Evolutionary conservation across 2,888 invertebrate genomes (phyloP).

Genomic region (Trissolcus japonicus): DNA sequence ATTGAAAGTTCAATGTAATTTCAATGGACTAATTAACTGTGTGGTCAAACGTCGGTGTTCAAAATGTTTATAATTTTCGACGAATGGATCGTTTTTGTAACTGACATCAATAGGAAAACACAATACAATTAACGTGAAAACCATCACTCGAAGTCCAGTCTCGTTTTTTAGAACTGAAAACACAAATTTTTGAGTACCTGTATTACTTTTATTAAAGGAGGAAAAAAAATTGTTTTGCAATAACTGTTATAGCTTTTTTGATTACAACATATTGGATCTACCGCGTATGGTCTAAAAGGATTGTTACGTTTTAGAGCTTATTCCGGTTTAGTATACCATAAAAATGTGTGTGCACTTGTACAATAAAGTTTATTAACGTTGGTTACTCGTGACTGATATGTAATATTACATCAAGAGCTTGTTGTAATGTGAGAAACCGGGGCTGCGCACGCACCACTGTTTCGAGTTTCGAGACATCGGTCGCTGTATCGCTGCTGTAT

Average conservation of each 20-base stretch:
- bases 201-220: no score
- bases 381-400: conserved; percentile 63
- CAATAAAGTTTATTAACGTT: conserved; percentile 60
- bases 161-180: no score
- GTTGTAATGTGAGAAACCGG: conserved; percentile 62
- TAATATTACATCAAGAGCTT: conserved; percentile 66
- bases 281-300: conserved; percentile 22
- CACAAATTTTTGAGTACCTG: no score
- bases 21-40: no score
- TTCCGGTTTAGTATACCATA: conserved; percentile 42
- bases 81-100: no score
- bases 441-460: conserved; percentile 68
- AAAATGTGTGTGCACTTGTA: conserved; percentile 27
- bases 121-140: no score
- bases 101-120: no score
- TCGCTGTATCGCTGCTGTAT: conserved; percentile 75
- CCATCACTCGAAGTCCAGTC: no score
- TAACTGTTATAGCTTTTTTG: conserved; percentile 16
- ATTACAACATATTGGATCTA: conserved; percentile 8
- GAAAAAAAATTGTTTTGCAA: conserved; percentile 1
- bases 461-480: conserved; percentile 74
- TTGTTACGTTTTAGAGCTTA: conserved; percentile 22
- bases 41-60: no score
- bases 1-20: no score
- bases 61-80: no score